Base-by-base conservation (phyloP, 2,797 vertebrate species). In the Enteromius unitaeniatus region DNA sequence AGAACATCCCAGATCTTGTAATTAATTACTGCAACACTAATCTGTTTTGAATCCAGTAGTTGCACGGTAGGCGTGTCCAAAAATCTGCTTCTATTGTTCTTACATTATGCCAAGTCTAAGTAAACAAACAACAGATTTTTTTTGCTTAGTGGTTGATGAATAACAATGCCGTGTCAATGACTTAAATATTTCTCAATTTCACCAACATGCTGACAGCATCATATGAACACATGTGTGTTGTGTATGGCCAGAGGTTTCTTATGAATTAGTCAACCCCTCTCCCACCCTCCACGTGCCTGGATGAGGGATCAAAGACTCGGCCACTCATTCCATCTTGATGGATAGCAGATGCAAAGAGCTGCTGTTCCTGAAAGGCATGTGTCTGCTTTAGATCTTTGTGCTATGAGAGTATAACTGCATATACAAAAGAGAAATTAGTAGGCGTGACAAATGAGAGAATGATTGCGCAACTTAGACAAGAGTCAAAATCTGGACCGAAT, bases 251-350 rank as follows among this genome's bases (percentile, higher is more conserved):
- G 88, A 40, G 37, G 26, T 19, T 7, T 73, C 55, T 60, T 78
- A 60, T 83, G 65, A 78, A 75, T 69, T 23, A 17, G 40, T 69
- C 53, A 23, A n/a, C 15, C 58, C 49, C 28, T 37, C 47, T 15
- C 55, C 8, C n/a, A 58, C 58, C 11, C 34, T 88, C 90, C 55
- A 40, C 40, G 58, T 42, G 74, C 62, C 72, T 67, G 76, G 77
- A 93, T 94, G 91, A 95, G 94, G 79, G 79, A 94, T 95, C 92
- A 95, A 94, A 95, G 92, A 86, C 91, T 91, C 85, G 91, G 83
- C 90, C 74, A 90, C 91, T 92, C 93, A 96, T 94, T 94, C 93
- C 93, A 93, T 91, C 88, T 90, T 95, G 94, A 95, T 95, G 91
- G 90, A 91, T 93, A 94, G 92, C 95, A 95, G 94, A 95, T 95